These are phyloP conservation scores for Myanophis thanlyinensis DNA, from an alignment of 2,113 vertebrate species.

Conservation along the genomic window DNA sequence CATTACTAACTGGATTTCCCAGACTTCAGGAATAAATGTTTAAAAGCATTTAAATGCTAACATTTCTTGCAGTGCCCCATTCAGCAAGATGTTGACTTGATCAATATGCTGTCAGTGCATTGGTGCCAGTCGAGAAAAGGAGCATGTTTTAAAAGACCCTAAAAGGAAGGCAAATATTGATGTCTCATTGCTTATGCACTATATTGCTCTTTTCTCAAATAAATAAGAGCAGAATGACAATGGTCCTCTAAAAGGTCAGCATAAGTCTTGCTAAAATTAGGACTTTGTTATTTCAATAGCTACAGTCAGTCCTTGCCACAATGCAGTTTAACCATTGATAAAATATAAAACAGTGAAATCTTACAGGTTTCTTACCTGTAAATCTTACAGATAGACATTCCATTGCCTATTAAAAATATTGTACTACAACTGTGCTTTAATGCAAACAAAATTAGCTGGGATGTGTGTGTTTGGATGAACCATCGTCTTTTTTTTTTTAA, in stretches of 20 bases:
- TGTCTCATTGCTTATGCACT: background rate
- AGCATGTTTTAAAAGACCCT: background rate
- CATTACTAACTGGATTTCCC: background rate
- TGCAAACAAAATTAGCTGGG: background rate
- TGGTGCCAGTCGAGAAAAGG: background rate
- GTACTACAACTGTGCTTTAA: background rate
- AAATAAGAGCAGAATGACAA: background rate
- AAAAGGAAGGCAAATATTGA: conserved; percentile 7
- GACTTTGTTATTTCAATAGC: background rate
- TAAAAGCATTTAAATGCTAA: background rate
- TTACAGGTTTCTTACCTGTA: too few species aligned
- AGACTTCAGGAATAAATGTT: background rate
- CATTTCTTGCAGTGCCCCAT: background rate
- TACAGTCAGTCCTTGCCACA: background rate
- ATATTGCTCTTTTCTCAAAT: background rate
- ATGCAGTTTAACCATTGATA: background rate
- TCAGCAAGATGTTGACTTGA: conserved; percentile 6
- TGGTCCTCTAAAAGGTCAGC: background rate
- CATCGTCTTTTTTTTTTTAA: background rate
- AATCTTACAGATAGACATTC: background rate
- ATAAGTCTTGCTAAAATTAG: background rate
- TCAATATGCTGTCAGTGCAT: conserved; percentile 7
- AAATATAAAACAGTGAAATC: background rate
- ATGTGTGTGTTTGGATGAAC: background rate
- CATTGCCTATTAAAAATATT: background rate